These are phyloP conservation scores for Trichechus manatus DNA, from an alignment of 2,113 vertebrate genomes.

Conservation along the genomic window DNA sequence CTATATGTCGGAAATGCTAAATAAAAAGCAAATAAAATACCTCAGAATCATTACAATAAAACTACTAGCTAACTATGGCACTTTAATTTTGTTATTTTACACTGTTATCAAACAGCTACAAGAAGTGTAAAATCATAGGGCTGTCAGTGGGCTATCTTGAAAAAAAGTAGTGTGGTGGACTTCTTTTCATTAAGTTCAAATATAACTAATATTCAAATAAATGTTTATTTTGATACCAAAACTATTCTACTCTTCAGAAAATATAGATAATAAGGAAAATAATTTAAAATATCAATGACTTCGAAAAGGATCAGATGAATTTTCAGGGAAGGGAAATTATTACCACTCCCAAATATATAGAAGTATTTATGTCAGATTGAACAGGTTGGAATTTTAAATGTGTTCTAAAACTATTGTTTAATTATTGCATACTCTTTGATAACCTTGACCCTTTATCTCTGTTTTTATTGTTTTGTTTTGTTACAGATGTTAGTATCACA, in stretches of 20 bases:
- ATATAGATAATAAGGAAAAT: not conserved
- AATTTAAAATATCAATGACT: not conserved
- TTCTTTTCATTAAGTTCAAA: not conserved
- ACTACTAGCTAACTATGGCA: not conserved
- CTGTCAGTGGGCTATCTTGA: not conserved
- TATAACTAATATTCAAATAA: not conserved
- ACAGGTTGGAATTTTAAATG: not conserved
- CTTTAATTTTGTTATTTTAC: not conserved
- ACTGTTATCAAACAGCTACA: not conserved
- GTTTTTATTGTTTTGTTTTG: conserved; percentile 81
- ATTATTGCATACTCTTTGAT: conserved; percentile 75
- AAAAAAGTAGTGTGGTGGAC: not conserved
- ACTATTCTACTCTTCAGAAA: not conserved
- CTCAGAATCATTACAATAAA: not conserved
- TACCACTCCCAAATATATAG: not conserved
- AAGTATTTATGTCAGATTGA: not conserved
- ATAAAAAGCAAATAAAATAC: not conserved
- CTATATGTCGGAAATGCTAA: not conserved
- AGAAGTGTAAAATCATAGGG: too few relatives aligned
- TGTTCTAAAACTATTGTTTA: conserved; percentile 19
- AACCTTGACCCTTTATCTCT: conserved; percentile 62
- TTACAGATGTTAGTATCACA: conserved; percentile 76
- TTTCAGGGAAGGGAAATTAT: not conserved
- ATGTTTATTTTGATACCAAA: not conserved
- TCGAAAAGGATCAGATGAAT: not conserved